Percentiles rank a stretch among this genome's conserved stretches.
phyloP scores from a whole-genome alignment of 2,797 vertebrate genomes.

The Diplodus puntazzo region DNA sequence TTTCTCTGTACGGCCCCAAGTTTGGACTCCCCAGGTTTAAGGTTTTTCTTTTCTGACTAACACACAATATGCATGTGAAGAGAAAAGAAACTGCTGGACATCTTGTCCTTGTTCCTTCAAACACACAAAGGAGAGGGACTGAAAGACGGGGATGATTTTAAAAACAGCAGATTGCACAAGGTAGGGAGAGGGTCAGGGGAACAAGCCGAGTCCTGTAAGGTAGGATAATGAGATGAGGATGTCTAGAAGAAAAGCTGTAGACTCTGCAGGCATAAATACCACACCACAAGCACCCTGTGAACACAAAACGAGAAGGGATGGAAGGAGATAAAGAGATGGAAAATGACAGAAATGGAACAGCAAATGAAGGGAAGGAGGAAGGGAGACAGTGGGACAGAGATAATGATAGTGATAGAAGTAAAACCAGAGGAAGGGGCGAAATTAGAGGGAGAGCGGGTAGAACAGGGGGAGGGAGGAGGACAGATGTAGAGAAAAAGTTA shows the following conservation, averaged over 20 bases:
- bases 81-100: neutral
- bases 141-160: neutral
- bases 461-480: neutral
- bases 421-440: neutral
- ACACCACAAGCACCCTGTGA: constrained; percentile 19
- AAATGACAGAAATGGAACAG: constrained; percentile 46
- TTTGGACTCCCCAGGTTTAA: neutral
- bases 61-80: neutral
- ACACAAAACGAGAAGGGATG: constrained; percentile 1
- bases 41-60: constrained; percentile 9
- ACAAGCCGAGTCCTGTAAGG: constrained; percentile 41
- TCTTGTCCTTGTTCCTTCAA: constrained; percentile 19
- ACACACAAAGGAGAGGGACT: neutral
- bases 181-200: constrained; percentile 51
- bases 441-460: neutral
- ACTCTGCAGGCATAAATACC: constrained; percentile 39
- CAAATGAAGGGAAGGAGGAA: constrained; percentile 17
- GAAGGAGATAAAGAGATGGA: constrained; percentile 26
- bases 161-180: constrained; percentile 48
- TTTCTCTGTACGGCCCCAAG: neutral
- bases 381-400: constrained; percentile 21
- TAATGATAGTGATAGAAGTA: constrained; percentile 56
- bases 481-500: neutral
- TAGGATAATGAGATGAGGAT: constrained; percentile 61
- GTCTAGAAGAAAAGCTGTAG: constrained; percentile 34